phyloP scores from a whole-genome alignment of 2,113 vertebrate species.

The Anolis carolinensis region DNA sequence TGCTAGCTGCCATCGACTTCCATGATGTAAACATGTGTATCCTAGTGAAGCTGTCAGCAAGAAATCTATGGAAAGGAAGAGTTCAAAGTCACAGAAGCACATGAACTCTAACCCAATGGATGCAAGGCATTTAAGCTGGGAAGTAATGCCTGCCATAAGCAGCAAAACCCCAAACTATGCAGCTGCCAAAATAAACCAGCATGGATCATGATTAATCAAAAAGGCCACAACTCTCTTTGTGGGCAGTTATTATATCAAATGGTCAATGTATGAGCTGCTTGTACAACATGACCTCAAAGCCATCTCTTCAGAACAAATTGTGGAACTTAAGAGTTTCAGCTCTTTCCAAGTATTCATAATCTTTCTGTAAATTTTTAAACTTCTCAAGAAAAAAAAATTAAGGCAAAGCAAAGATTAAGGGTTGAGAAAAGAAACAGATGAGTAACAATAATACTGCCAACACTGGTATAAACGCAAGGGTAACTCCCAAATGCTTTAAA shows the following conservation, averaged over 20 bases:
- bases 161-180: conserved; percentile 48
- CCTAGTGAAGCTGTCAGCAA: conserved; percentile 66
- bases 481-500: not conserved
- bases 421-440: too few relatives aligned
- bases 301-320: conserved; percentile 45
- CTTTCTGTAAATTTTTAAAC: conserved; percentile 48
- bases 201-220: conserved; percentile 55
- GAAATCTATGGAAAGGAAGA: conserved; percentile 64
- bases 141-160: conserved; percentile 51
- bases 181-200: conserved; percentile 57
- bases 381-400: not conserved
- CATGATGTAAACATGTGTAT: conserved; percentile 65
- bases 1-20: conserved; percentile 58
- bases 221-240: conserved; percentile 51
- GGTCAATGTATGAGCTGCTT: conserved; percentile 62
- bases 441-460: too few relatives aligned
- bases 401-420: too few relatives aligned
- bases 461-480: not conserved
- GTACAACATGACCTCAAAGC: conserved; percentile 48
- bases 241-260: conserved; percentile 52
- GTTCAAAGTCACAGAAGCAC: conserved; percentile 68
- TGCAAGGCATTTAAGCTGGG: conserved; percentile 52
- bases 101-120: conserved; percentile 58
- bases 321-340: conserved; percentile 39
- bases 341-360: not conserved